phyloP scores from a whole-genome alignment of 1,140 invertebrate species.

The Papilio xuthus region DNA sequence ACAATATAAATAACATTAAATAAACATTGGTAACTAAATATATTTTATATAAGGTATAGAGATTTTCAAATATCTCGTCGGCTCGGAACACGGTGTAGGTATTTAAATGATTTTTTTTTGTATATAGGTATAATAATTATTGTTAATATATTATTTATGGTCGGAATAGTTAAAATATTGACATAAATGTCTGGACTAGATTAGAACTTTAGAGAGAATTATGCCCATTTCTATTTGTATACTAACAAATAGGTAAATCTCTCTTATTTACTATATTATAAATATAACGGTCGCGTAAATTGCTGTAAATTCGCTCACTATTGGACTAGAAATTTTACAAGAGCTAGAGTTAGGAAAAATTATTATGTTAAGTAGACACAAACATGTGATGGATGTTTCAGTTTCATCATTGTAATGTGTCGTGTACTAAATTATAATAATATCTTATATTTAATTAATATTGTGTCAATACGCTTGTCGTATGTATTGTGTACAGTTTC shows the following conservation, averaged over 20 bases:
- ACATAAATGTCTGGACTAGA: conserved; percentile 29
- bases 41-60: no score
- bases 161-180: not conserved
- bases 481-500: not conserved
- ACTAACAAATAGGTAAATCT: conserved; percentile 11
- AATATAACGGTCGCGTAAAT: not conserved
- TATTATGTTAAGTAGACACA: not conserved
- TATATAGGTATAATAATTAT: no score
- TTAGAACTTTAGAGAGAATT: conserved; percentile 3
- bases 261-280: not conserved
- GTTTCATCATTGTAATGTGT: not conserved
- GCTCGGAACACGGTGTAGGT: no score
- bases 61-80: no score
- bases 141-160: not conserved
- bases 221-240: not conserved
- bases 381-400: not conserved
- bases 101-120: no score
- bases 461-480: not conserved
- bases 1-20: not conserved
- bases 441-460: not conserved
- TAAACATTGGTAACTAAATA: not conserved
- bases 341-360: not conserved
- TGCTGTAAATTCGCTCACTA: not conserved
- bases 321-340: not conserved
- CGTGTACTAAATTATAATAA: not conserved